phyloP scores from a whole-genome alignment of 2,113 vertebrate genomes.

The Penelope pileata region DNA sequence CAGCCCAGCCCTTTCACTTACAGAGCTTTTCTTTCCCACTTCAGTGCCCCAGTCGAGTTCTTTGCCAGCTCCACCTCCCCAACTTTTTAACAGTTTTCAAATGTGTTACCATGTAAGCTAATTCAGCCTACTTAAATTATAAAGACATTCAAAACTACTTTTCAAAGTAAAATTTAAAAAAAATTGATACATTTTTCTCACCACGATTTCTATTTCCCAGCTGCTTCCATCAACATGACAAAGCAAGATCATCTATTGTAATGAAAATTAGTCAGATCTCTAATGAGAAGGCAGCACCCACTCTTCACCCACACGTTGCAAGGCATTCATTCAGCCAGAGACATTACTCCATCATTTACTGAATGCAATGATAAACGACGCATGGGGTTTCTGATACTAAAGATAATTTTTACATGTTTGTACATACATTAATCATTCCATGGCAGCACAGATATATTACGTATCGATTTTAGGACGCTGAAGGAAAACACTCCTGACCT shows the following conservation, averaged over 20 bases:
- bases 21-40: background rate
- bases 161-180: background rate
- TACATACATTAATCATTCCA: background rate
- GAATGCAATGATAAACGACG: background rate
- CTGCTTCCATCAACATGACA: background rate
- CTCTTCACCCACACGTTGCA: background rate
- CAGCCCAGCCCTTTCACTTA: background rate
- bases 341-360: background rate
- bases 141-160: background rate
- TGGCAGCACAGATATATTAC: background rate
- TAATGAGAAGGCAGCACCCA: background rate
- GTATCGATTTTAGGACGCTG: background rate
- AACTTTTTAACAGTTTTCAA: background rate
- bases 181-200: background rate
- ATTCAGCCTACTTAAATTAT: background rate
- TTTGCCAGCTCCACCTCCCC: background rate
- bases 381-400: background rate
- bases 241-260: background rate
- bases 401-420: background rate
- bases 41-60: background rate
- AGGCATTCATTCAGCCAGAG: background rate
- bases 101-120: fast-evolving
- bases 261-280: background rate
- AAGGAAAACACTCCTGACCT: conserved; percentile 13
- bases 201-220: background rate